Base-by-base conservation (phyloP, 2,113 vertebrate species). In the Sylvia atricapilla region DNA sequence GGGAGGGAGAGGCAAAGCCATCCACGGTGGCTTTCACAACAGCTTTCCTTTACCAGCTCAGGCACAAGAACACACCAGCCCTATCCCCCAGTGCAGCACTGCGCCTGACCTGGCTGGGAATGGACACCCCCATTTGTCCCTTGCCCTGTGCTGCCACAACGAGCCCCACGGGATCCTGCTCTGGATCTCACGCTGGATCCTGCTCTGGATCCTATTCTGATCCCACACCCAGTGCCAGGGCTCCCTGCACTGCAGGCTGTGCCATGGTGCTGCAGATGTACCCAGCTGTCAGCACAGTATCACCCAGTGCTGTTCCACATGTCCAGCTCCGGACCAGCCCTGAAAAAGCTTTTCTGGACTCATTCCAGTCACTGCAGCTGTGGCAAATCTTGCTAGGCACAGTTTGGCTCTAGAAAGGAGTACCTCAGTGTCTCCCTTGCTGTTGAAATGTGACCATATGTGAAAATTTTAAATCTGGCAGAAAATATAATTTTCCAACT, bases 141-240 rank as follows among this genome's bases (percentile, higher is more conserved):
- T 43, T 28, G 35, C 16, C 3, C 1, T 4, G 47, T 3, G 0
- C 1, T 30, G n/a, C 67, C 2, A 0, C 6, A 12, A 25, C 0
- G 20, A 77, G 23, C 53, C 30, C 69, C 10, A 2, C 2, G 4
- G 15, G 15, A 49, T 19, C 66, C 60, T 7, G 5, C 66, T 62
- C 37, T 7, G 41, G 17, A 52, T 19, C 66, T 50, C 8, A 7
- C 64, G 60, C 39, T 7, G 39, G 16, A 55, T n/a, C 55, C 53
- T 4, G 18, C 28, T 21, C 41, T 41, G 37, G 37, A 37, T 37
- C 37, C 37, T 37, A 10, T 10, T 37, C 59, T 30, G 52, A 41
- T 41, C 19, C 25, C 9, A 37, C 43, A 13, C 17, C 30, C 43
- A 16, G 47, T 6, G 31, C 24, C 39, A 17, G 27, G 8, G 25